These are phyloP conservation scores for Idaea dimidiata DNA, from an alignment of 2,888 invertebrate genomes.

Conservation along the genomic window DNA sequence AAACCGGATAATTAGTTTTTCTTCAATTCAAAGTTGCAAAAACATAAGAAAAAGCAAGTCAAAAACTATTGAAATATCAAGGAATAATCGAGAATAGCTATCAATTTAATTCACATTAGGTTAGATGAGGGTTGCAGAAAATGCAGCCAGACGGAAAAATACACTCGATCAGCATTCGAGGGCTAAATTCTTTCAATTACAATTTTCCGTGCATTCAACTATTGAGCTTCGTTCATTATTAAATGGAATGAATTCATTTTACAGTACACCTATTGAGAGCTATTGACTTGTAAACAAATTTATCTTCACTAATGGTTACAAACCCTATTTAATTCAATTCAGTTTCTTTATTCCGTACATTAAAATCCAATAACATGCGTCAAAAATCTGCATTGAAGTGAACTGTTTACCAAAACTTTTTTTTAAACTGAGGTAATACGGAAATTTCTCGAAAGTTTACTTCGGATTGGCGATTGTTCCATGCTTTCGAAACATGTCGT, in stretches of 20 bases:
- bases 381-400: no score
- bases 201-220: constrained; percentile 35
- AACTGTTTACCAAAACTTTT: no score
- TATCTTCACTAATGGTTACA: background rate
- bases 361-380: no score
- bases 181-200: constrained; percentile 42
- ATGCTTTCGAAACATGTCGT: no score
- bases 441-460: no score
- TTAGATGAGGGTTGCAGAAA: constrained; percentile 29
- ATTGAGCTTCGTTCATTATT: constrained; percentile 41
- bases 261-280: background rate
- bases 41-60: no score
- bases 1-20: no score
- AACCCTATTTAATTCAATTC: no score
- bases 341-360: no score
- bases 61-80: background rate
- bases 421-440: no score
- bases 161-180: constrained; percentile 37
- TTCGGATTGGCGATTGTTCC: no score
- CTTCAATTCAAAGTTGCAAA: no score
- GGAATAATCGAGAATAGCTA: background rate
- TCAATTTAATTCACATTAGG: background rate
- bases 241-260: constrained; percentile 34
- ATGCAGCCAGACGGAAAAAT: constrained; percentile 40
- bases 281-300: background rate